Base-by-base conservation (phyloP, 2,797 vertebrate species). In the Catharus ustulatus region DNA sequence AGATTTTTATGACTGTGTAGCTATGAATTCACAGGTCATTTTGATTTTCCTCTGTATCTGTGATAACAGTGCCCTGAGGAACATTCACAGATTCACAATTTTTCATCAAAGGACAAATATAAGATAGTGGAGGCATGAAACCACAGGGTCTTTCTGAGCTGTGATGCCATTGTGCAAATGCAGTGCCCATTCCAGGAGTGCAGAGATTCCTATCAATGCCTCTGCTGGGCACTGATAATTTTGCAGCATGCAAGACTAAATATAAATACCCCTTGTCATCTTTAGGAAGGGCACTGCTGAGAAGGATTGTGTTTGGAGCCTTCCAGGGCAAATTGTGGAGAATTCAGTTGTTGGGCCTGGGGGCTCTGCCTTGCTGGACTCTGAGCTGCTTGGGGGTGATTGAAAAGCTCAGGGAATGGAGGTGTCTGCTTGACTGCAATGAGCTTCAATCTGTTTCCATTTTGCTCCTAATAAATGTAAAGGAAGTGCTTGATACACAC, bases 261-360 rank as follows among this genome's bases (percentile, higher is more conserved):
- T 48, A n/a, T 40, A 92, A 93, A 88, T 36, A 87, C 46, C 62
- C 51, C 77, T 49, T 90, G 57, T 87, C 43, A 49, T 59, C 21
- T 83, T 87, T 49, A 90, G 64, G 48, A 75, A 77, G 76, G 30
- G n/a, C 19, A 11, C 80, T 92, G 74, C 68, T 61, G 84, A 64
- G 58, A 84, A 75, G 26, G 20, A 20, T 42, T 59, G 20, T 69
- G 57, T 71, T 82, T 6, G 0, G 52, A 64, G 54, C 36, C 32
- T 90, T 81, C 34, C 72, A 71, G 45, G 67, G 30, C 9, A 89
- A 92, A 64, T 3, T 42, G 75, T 88, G 80, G 72, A n/a, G 88
- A 90, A 94, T 85, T 89, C 21, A 26, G 23, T 32, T 52, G 18
- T 69, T 91, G 69, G 67, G 62, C 38, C 54, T 61, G 2, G 2